Conservation (phyloP, 2,797 vertebrate genomes). For the Brachymystax lenok region DNA sequence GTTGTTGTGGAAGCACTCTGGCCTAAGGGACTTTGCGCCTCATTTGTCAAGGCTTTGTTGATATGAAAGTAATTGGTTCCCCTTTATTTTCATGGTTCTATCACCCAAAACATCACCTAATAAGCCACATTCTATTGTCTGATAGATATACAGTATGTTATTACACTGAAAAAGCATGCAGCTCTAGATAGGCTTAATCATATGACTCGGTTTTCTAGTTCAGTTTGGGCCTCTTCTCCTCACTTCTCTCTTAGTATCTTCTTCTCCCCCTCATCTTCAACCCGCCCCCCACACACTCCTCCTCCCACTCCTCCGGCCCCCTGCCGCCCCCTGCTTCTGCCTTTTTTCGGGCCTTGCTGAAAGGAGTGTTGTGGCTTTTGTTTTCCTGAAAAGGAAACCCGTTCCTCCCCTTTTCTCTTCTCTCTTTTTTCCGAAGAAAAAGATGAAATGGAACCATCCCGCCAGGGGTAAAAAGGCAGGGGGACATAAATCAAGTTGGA, state of each 20-base stretch:
- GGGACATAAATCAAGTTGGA: constrained; percentile 90
- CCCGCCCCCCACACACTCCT: not conserved
- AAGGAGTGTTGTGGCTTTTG: constrained; percentile 72
- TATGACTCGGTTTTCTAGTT: not conserved
- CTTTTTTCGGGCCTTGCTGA: constrained; percentile 38
- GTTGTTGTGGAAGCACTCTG: not conserved
- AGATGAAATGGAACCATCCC: constrained; percentile 86
- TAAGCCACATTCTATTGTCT: constrained; percentile 37
- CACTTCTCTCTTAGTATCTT: constrained; percentile 26
- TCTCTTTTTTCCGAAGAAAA: constrained; percentile 68
- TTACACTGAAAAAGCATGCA: not conserved
- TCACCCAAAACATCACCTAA: constrained; percentile 58
- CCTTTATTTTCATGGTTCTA: not conserved
- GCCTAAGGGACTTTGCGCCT: not conserved
- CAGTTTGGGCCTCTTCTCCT: constrained; percentile 5
- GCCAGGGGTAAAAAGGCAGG: constrained; percentile 76
- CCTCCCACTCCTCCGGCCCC: not conserved
- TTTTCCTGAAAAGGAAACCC: constrained; percentile 78
- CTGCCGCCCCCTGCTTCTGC: constrained; percentile 1
- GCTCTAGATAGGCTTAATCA: constrained; percentile 15
- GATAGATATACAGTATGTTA: not conserved
- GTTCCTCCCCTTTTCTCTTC: constrained; percentile 67
- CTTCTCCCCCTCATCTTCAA: not conserved
- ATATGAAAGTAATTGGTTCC: not conserved
- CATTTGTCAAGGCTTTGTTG: not conserved